Base-by-base conservation (phyloP, 2,888 invertebrate genomes). In the Ectemnius continuus region DNA sequence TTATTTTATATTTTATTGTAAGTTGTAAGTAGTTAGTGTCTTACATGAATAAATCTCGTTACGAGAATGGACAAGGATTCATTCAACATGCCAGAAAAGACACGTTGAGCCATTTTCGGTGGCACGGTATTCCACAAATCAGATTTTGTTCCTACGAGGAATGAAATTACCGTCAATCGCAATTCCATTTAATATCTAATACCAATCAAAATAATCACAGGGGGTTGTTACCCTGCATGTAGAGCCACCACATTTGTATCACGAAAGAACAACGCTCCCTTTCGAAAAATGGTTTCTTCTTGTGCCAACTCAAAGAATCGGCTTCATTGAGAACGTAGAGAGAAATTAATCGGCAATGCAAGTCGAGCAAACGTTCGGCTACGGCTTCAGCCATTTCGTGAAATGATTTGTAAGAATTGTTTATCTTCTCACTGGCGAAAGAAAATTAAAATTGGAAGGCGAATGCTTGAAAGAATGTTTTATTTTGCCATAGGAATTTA, bases 41-140 rank as follows among this genome's bases (percentile, higher is more conserved):
- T 88, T 91, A 95, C 95, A 92, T 96, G 95, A 52, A 95, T 95
- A 89, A 96, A 97, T 79, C 97, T 93, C 2, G 96, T 94, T 2
- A 95, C 94, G 56, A 97, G 91, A 83, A 97, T 96, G 0, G 95
- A 95, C 8, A 97, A 91, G 0, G 96, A 96, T 90, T 97, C 97
- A 85, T 97, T 97, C 0, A 97, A 91, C 95, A 97, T 96, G 3
- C 96, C 97, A 2, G 96, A 94, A 84, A 96, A 96, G 64, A 97
- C 95, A 80, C 96, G 93, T 87, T 96, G 96, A 0, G 97, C 96
- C 94, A 96, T 96, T 89, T 95, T 94, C 0, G 97, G 97, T 0
- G 97, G 96, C n/a, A 97, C 96, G 0, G 96, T 96, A 84, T 94
- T 95, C 97, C 97, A 97, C 52, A 97, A 91, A 91, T 97, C 96